Evolutionary conservation across 2,888 invertebrate genomes (phyloP), one percentile per base, ranked within the genome.

Genomic region (Drosophila meridionalis): DNA sequence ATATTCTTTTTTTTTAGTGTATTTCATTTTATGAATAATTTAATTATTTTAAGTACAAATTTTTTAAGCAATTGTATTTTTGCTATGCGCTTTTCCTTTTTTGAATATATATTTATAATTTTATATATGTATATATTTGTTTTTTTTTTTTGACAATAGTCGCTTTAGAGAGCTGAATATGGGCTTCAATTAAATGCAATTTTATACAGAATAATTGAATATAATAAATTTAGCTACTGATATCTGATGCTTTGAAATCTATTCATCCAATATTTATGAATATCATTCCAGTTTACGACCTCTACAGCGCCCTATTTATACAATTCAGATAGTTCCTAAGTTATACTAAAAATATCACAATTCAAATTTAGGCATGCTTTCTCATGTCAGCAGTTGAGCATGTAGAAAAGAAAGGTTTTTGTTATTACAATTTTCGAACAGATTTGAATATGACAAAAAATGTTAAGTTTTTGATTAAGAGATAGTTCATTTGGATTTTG

Each of bases 261-360:
- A 47, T 20, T 34, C 34, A 52, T 52, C 50, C 20, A 34, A 34
- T 34, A 52, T 52, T 9, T 20, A 32, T 50, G 30, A 48, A 30
- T 30, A 30, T 36, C 12, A 36, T 52, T 7, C 12, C n/a, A 50
- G 32, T 32, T n/a, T n/a, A 34, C 34, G 36, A 11, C 36, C 20
- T 9, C 50, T 32, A 50, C 50, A 50, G n/a, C 14, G 3, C 30
- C 8, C 12, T 28, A 11, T 26, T 34, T 32, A 50, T 34, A 50
- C 50, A 20, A 50, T 20, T 34, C 34, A 34, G 52, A 52, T 34
- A 34, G 34, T 34, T 34, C 12, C 20, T 52, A 52, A 52, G 52
- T 52, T 36, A 52, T 36, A 52, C 52, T 52, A 52, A 52, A 52
- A 52, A 52, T 52, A 52, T 52, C 52, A 52, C 57, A 57, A 42